Conservation (phyloP, 2,113 vertebrate species). For the Vombatus ursinus region DNA sequence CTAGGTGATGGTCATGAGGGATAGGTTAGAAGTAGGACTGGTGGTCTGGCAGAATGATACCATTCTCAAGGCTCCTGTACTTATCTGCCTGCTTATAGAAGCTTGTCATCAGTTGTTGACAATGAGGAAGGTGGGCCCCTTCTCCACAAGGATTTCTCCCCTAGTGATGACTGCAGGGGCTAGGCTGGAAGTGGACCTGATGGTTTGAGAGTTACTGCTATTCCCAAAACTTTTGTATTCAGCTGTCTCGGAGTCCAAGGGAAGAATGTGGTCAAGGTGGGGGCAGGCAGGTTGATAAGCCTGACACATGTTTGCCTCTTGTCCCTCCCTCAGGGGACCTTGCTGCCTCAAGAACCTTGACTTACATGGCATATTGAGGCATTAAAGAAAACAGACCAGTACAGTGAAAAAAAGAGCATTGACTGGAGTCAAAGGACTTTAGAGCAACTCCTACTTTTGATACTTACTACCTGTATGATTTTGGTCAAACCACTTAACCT, state of each 20-base stretch:
- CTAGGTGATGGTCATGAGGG: neutral
- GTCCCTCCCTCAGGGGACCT: neutral
- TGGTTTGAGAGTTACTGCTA: neutral
- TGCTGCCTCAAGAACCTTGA: neutral
- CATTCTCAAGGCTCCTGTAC: neutral
- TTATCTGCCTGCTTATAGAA: neutral
- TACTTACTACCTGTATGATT: neutral
- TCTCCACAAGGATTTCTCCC: neutral
- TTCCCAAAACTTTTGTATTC: neutral
- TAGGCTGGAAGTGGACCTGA: neutral
- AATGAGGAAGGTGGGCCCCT: neutral
- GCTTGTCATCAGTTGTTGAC: neutral
- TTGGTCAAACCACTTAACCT: neutral
- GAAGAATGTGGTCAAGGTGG: neutral
- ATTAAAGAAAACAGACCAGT: neutral
- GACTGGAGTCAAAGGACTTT: neutral
- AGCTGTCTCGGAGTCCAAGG: too few species aligned
- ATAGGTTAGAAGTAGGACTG: neutral
- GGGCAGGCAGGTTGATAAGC: neutral
- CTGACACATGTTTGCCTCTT: neutral
- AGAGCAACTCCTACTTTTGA: neutral
- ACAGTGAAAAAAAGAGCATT: neutral
- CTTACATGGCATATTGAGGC: neutral
- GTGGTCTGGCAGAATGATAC: neutral
- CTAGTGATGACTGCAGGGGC: neutral